A percentile compares a stretch with the other conserved stretches of the same genome.
Evolutionary conservation across 2,888 invertebrate species (phyloP).

Genomic region (Atrina japonica): DNA sequence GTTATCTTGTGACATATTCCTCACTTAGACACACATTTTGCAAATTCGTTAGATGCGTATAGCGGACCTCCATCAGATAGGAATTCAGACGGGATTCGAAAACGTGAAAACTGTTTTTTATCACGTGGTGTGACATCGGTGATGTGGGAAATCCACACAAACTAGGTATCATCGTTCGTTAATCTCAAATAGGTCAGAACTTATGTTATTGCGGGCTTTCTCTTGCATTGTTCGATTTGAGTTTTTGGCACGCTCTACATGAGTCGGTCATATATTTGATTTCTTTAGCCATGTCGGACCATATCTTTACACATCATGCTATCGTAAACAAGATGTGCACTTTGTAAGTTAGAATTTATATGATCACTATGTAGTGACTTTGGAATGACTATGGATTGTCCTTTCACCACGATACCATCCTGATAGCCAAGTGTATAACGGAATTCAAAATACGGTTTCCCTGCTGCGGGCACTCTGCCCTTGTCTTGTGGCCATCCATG

Average conservation of each 20-base stretch:
- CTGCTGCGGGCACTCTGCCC: neutral
- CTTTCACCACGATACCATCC: conserved; percentile 8
- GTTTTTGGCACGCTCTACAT: conserved; percentile 25
- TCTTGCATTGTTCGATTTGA: neutral
- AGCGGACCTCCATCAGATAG: conserved; percentile 34
- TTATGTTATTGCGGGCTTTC: conserved; percentile 9
- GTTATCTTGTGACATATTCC: conserved; percentile 39
- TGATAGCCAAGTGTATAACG: conserved; percentile 13
- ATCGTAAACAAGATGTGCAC: conserved; percentile 25
- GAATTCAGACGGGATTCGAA: conserved; percentile 7
- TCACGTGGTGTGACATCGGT: neutral
- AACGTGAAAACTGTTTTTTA: conserved; percentile 21
- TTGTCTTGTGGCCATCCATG: neutral
- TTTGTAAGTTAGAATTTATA: conserved; percentile 28
- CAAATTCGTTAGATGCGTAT: conserved; percentile 31
- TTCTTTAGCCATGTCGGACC: conserved; percentile 28
- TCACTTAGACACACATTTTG: conserved; percentile 33
- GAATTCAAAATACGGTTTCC: neutral
- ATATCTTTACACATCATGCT: conserved; percentile 20
- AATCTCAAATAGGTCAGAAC: conserved; percentile 24
- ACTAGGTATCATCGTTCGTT: conserved; percentile 21
- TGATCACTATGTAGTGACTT: conserved; percentile 1
- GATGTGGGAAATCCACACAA: conserved; percentile 5
- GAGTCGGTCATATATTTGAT: conserved; percentile 18
- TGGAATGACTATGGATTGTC: neutral